Conservation (phyloP, 2,113 vertebrate genomes). For the Phyllopteryx taeniolatus region DNA sequence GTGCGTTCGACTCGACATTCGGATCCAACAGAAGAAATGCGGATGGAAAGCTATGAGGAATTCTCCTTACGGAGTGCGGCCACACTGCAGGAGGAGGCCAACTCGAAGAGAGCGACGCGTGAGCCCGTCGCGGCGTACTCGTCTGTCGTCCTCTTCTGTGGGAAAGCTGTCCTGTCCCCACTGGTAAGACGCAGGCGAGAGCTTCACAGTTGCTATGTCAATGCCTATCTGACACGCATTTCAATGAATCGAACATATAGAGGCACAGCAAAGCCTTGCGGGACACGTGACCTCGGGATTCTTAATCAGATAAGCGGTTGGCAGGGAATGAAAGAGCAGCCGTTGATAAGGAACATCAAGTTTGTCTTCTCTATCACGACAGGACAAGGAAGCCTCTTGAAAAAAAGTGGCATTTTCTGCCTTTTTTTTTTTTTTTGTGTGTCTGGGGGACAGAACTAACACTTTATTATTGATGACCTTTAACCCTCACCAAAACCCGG, state of each 20-base stretch:
- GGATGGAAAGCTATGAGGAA: slow-evolving; percentile 86
- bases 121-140: slow-evolving; percentile 52
- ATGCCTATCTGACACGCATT: not conserved
- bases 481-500: not conserved
- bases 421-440: not conserved
- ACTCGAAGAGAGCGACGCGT: slow-evolving; percentile 44
- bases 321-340: slow-evolving; percentile 5
- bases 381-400: not conserved
- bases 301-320: not conserved
- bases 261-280: not conserved
- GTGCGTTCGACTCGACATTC: slow-evolving; percentile 7
- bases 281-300: not conserved
- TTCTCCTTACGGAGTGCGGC: slow-evolving; percentile 80
- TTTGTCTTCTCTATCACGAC: slow-evolving; percentile 22
- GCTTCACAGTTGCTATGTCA: not conserved
- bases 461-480: not conserved
- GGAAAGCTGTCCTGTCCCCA: slow-evolving; percentile 82
- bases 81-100: slow-evolving; percentile 70
- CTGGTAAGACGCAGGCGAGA: slow-evolving; percentile 74
- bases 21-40: slow-evolving; percentile 25
- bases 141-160: slow-evolving; percentile 82
- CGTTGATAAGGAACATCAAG: slow-evolving; percentile 28
- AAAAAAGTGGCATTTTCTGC: too few relatives aligned
- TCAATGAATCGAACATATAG: not conserved
- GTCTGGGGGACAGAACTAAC: not conserved